Evolutionary conservation across 2,113 vertebrate species (phyloP), one percentile per base, ranked within the genome.

Genomic region (Hydrolagus affinis): DNA sequence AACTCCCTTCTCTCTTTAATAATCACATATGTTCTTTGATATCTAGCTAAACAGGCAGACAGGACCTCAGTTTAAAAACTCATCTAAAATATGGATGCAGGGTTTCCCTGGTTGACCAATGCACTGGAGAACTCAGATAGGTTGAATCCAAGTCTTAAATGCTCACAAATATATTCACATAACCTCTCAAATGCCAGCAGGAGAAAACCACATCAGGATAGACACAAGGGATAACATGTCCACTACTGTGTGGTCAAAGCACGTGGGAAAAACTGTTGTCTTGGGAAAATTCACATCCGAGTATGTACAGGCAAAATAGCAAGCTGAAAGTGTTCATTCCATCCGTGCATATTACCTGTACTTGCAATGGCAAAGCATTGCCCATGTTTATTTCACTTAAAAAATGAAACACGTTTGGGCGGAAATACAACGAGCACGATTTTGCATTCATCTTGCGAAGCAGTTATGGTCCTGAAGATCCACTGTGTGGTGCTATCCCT

Each of bases 401-500:
- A 66, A 62, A 32, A 66, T 10, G 15, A 6, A 4, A 19, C 2
- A 32, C 28, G 30, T 32, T 1, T 30, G 21, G 0, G 14, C 14
- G 21, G 78, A 32, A 83, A 19, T 0, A 68, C n/a, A 11, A 66
- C 30, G 15, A 32, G 44, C 44, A 44, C 19, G 15, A 30, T 66
- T 83, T 80, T 70, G 14, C 23, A 32, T 69, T 19, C 12, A 66
- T 21, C 30, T 15, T 64, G 25, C 60, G 66, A 83, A 11, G 8
- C 19, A 68, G 78, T 62, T 66, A 83, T 83, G 28, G 17, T 62
- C 66, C 60, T 68, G 15, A 4, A 62, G 32, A 32, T 83, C 78
- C 78, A 83, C 78, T 68, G 62, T 83, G 78, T 83, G 78, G 78
- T 83, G 78, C 78, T 83, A 32, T 83, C 78, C 30, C 64, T 83